Conservation (phyloP, 2,797 vertebrate genomes). For the Remorina albescens region DNA sequence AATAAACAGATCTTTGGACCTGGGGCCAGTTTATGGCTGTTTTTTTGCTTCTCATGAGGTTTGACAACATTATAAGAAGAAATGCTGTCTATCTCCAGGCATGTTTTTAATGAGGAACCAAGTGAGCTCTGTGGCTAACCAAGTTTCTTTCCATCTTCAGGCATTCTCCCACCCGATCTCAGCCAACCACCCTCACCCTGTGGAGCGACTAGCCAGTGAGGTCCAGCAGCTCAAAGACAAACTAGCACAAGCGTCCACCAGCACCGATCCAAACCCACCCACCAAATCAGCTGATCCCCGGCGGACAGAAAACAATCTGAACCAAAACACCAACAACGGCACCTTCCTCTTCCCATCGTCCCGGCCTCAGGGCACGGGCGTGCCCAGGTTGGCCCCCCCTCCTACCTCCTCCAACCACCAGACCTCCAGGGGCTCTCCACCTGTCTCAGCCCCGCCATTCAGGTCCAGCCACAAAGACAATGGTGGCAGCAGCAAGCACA, state of each 20-base stretch:
- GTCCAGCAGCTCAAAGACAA: constrained; percentile 83
- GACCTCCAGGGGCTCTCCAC: constrained; percentile 50
- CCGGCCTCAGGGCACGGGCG: constrained; percentile 49
- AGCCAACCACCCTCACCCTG: constrained; percentile 80
- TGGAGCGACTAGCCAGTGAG: constrained; percentile 84
- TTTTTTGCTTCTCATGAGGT: too few species aligned
- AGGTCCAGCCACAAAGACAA: constrained; percentile 62
- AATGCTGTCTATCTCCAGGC: too few species aligned
- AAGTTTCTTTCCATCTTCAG: constrained; percentile 41
- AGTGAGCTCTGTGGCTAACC: neutral
- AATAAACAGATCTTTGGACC: too few species aligned
- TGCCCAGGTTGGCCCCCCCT: constrained; percentile 37
- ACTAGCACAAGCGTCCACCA: constrained; percentile 65
- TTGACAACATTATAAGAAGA: too few species aligned
- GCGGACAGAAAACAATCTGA: constrained; percentile 79
- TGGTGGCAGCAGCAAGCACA: constrained; percentile 77
- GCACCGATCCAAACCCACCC: constrained; percentile 46
- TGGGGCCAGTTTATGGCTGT: too few species aligned
- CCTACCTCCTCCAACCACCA: constrained; percentile 64
- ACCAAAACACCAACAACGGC: constrained; percentile 85
- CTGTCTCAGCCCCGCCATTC: constrained; percentile 18
- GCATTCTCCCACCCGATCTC: constrained; percentile 83
- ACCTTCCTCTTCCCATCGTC: constrained; percentile 84
- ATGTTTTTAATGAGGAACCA: neutral
- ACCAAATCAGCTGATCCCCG: constrained; percentile 56